Base-by-base conservation (phyloP, 2,888 invertebrate species). In the Lissonota sp. region DNA sequence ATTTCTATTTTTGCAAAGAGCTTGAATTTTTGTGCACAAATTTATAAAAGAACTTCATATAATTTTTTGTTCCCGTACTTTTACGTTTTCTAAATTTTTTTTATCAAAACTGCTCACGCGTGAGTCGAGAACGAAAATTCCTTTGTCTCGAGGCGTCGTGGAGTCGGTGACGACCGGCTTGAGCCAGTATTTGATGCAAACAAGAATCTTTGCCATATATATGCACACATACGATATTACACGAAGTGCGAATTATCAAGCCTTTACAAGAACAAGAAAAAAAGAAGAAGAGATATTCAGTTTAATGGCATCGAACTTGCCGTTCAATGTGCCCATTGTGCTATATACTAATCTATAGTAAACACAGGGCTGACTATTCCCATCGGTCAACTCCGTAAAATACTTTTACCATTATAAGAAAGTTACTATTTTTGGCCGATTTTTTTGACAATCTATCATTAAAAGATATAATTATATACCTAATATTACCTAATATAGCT, bases 61-160 rank as follows among this genome's bases (percentile, higher is more conserved):
- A n/a, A n/a, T n/a, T n/a, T n/a, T n/a, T n/a, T n/a, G n/a, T n/a
- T n/a, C n/a, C n/a, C n/a, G n/a, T n/a, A n/a, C n/a, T n/a, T n/a
- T n/a, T n/a, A n/a, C n/a, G n/a, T n/a, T n/a, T n/a, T n/a, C n/a
- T n/a, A n/a, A 2, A 44, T 44, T 44, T 44, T 10, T 6, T 44
- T 26, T 14, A 16, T 53, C 16, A 6, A 14, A 53, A 16, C 12
- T 53, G 62, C 14, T 51, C 39, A 12, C 66, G 53, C 55, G 53
- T 26, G 55, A 58, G 49, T 58, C 58, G 74, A 66, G 64, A 74
- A 58, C 16, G 49, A 49, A 67, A 49, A 42, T 67, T 75, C 42
- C 66, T 67, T 75, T 60, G 74, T 75, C 67, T 60, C 60, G 67
- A 53, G 40, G 16, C 60, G 67, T 39, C 12, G 10, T 8, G 55